Evolutionary conservation across 2,888 invertebrate genomes (phyloP), one percentile per base, ranked within the genome.

Genomic region (Carcina quercana): DNA sequence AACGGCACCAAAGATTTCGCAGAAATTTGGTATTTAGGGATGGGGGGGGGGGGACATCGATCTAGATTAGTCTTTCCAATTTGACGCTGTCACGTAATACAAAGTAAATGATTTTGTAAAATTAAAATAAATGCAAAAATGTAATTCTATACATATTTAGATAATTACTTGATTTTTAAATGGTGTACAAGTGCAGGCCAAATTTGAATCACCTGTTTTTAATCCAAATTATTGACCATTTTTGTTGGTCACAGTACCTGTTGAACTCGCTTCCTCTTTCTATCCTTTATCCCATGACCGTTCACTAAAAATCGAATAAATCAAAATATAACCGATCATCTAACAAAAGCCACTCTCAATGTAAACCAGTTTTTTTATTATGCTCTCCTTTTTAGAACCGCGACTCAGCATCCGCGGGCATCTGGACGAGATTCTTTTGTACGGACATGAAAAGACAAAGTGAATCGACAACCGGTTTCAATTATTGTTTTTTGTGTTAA

Each of bases 271-370:
- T 59, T 70, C 74, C 75, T 76, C 74, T 76, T 76, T 80, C 80
- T 76, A 69, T 70, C 62, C 66, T 55, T 65, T 60, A 55, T 64
- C 66, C 55, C 60, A 11, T 53, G 59, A 49, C 56, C 65, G 68
- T 62, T 61, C 51, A 64, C 71, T 74, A 79, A 80, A 83, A 80
- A 82, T 76, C 72, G 73, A 76, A 82, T 82, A 83, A 82, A 82
- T 82, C 79, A 83, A 78, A 79, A 80, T 73, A 57, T 61, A 78
- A 73, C 78, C 78, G 79, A 80, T 80, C 72, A 60, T 57, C 38
- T 59, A 43, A 78, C 82, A 82, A 83, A 72, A 67, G 74, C 68
- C 68, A 73, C 76, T 74, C 70, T 70, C 47, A 52, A 58, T 59
- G 65, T 63, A 64, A 82, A 80, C 74, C 74, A 50, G 75, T 72